Conservation (phyloP, 2,888 invertebrate genomes). For the Xiphydria camelus region DNA sequence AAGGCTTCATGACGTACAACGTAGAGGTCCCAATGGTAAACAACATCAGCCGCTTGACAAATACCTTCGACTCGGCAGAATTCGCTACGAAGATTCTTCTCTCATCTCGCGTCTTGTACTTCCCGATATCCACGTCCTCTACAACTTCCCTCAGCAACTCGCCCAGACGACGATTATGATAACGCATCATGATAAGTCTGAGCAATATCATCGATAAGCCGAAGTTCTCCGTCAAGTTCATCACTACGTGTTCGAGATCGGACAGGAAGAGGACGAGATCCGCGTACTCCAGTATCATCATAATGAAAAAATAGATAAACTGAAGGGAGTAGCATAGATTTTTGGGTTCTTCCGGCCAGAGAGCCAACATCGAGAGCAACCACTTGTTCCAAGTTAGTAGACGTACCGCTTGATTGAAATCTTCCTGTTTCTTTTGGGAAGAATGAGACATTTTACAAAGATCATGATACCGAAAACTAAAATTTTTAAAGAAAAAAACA, state of each 20-base stretch:
- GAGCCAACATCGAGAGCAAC: slow-evolving; percentile 33
- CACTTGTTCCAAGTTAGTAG: slow-evolving; percentile 36
- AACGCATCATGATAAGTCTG: slow-evolving; percentile 36
- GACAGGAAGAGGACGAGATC: slow-evolving; percentile 37
- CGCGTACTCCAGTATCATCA: slow-evolving; percentile 41
- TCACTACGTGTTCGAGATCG: slow-evolving; percentile 39
- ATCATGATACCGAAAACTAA: no score
- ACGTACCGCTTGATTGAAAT: slow-evolving; percentile 30
- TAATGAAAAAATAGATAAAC: slow-evolving; percentile 38
- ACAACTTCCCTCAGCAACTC: slow-evolving; percentile 32
- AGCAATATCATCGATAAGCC: slow-evolving; percentile 39
- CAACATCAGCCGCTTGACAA: slow-evolving; percentile 33
- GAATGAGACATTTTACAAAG: no score
- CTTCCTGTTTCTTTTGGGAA: slow-evolving; percentile 30
- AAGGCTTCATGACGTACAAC: slow-evolving; percentile 40
- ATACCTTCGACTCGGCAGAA: slow-evolving; percentile 33
- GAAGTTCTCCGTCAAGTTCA: slow-evolving; percentile 43
- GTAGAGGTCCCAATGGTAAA: slow-evolving; percentile 39
- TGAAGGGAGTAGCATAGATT: slow-evolving; percentile 30
- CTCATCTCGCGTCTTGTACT: slow-evolving; percentile 33
- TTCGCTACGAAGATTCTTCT: slow-evolving; percentile 30
- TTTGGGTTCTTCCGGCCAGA: slow-evolving; percentile 37
- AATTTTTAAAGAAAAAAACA: no score
- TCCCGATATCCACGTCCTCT: slow-evolving; percentile 32
- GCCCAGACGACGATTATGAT: slow-evolving; percentile 34